Base-by-base conservation (phyloP, 2,797 vertebrate species). In the Loriculus beryllinus region DNA sequence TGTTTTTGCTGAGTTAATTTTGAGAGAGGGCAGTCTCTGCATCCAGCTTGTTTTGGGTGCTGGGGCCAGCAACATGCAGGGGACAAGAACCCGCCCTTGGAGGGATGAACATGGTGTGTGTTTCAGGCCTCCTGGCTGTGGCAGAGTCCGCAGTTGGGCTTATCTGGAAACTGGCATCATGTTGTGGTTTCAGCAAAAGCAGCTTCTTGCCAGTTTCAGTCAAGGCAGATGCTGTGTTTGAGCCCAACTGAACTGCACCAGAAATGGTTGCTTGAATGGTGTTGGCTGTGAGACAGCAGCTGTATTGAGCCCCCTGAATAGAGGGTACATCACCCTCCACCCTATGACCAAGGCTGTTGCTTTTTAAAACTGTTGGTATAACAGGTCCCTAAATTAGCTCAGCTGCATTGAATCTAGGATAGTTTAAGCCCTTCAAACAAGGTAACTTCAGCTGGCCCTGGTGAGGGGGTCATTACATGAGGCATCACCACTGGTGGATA, bases 1-100 rank as follows among this genome's bases (percentile, higher is more conserved):
- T 93, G 65, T 81, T 94, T 91, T 86, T 86, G 57, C 57, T 3
- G 62, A 33, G 79, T 75, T 92, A 43, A 78, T 89, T 91, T 49
- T 57, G 87, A 71, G 76, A 60, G 82, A 57, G 39, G 17, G 14
- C 51, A 45, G 52, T 71, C 39, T 33, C 31, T 18, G 48, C 6
- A 10, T 33, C n/a, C 23, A 39, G 40, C 16, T 18, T 70, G 47
- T 82, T 64, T 67, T 3, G 1, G 31, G 40, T 5, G 7, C 28
- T 65, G 43, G 47, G 37, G 42, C 45, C 28, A 51, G 59, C 20
- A 65, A 1, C 12, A 4, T 1, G 9, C 14, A 26, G 25, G 29
- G 19, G n/a, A n/a, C 51, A 19, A 80, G 82, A 60, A 35, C 47
- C 23, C 87, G 33, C 12, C 40, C 20, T 51, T 54, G 16, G 3